These are phyloP conservation scores for Umimayanthus kanabou DNA, from an alignment of 92 coral and sea anemone species.

Conservation along the genomic window DNA sequence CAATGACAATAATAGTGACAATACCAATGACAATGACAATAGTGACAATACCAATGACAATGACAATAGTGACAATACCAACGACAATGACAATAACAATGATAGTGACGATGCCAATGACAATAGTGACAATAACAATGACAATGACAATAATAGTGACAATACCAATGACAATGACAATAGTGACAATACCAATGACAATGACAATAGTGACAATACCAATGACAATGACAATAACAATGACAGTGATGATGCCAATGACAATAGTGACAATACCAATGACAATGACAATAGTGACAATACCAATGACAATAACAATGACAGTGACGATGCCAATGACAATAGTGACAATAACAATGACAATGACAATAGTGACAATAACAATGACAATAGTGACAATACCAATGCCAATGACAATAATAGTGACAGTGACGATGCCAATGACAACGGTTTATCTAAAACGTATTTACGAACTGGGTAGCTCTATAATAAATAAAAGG, in stretches of 20 bases:
- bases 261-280: neutral
- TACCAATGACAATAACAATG: neutral
- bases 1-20: neutral
- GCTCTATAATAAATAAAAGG: too few relatives aligned
- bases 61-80: neutral
- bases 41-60: neutral
- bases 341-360: neutral
- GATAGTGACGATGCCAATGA: too few relatives aligned
- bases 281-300: neutral
- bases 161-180: neutral
- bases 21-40: neutral
- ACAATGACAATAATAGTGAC: neutral
- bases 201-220: neutral
- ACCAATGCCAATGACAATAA: neutral
- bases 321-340: neutral
- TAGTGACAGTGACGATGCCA: neutral
- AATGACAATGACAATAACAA: too few relatives aligned
- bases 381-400: neutral
- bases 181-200: neutral
- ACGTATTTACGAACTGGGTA: too few relatives aligned
- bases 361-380: neutral
- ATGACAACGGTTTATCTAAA: neutral
- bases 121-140: neutral
- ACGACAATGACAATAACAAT: neutral
- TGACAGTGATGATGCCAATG: neutral